These are phyloP conservation scores for Ptychoptera albimana DNA, from an alignment of 2,888 invertebrate genomes.

Conservation along the genomic window DNA sequence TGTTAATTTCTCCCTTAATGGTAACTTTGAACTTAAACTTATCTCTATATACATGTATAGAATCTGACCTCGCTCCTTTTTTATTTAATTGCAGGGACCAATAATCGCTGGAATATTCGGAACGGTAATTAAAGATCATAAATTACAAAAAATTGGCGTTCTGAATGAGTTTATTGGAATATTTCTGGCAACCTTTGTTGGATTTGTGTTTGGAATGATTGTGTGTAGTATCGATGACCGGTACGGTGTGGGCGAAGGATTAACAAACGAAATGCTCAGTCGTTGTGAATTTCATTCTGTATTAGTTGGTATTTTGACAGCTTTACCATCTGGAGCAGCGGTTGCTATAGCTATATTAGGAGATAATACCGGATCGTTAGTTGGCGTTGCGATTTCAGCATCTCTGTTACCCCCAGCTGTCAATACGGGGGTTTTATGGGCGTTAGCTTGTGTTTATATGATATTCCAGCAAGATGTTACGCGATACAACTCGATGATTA, in stretches of 20 bases:
- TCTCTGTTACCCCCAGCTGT: slow-evolving; percentile 67
- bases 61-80: not conserved
- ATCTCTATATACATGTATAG: too few species aligned
- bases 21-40: slow-evolving; percentile 27
- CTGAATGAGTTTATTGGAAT: slow-evolving; percentile 51
- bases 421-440: slow-evolving; percentile 55
- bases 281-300: slow-evolving; percentile 48
- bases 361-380: slow-evolving; percentile 59
- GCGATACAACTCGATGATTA: slow-evolving; percentile 28
- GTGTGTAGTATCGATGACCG: slow-evolving; percentile 38
- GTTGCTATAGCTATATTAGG: slow-evolving; percentile 64
- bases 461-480: slow-evolving; percentile 32
- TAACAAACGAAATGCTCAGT: slow-evolving; percentile 48
- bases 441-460: slow-evolving; percentile 39
- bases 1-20: slow-evolving; percentile 70
- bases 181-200: slow-evolving; percentile 45
- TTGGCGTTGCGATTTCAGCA: slow-evolving; percentile 70
- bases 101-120: slow-evolving; percentile 64
- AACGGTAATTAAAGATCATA: slow-evolving; percentile 46
- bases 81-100: slow-evolving; percentile 39
- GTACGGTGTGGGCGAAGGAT: slow-evolving; percentile 42
- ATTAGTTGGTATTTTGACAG: slow-evolving; percentile 55
- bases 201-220: slow-evolving; percentile 49
- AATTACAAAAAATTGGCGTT: slow-evolving; percentile 46
- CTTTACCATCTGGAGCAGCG: slow-evolving; percentile 60